Conservation (phyloP, 2,797 vertebrate species). For the Serranus cabrilla region DNA sequence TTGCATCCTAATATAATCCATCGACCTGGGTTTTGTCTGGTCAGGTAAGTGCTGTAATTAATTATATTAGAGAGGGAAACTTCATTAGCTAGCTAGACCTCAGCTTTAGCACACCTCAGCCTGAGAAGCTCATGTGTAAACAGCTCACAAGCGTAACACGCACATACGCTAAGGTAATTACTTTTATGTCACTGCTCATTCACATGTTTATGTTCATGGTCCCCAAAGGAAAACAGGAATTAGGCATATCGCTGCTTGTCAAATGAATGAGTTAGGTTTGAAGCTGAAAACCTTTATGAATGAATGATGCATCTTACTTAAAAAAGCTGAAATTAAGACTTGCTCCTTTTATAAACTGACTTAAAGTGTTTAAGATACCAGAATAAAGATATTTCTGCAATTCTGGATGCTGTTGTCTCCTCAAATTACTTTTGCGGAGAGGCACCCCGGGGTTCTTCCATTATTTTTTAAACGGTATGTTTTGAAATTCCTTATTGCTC, state of each 20-base stretch:
- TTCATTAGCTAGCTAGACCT: conserved; percentile 72
- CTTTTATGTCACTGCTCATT: conserved; percentile 5
- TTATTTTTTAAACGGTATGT: background rate
- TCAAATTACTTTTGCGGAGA: conserved; percentile 14
- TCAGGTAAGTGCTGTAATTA: conserved; percentile 82
- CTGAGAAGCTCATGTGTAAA: conserved; percentile 22
- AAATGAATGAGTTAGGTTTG: background rate
- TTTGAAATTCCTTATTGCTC: conserved; percentile 18
- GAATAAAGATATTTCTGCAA: background rate
- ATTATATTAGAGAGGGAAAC: conserved; percentile 79
- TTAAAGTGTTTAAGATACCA: background rate
- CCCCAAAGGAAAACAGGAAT: conserved; percentile 1
- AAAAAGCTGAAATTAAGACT: background rate
- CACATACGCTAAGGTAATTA: conserved; percentile 8
- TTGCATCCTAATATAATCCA: conserved; percentile 81
- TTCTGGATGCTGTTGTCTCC: background rate
- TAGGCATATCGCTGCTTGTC: background rate
- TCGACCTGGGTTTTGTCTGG: conserved; percentile 76
- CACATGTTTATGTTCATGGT: conserved; percentile 2
- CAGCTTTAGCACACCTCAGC: conserved; percentile 49
- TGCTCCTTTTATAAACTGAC: background rate
- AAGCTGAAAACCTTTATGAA: background rate
- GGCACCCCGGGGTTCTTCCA: background rate
- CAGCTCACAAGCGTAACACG: conserved; percentile 13
- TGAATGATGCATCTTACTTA: background rate